Base-by-base conservation (phyloP, 2,888 invertebrate genomes). In the Himalopsyche kuldschensis region DNA sequence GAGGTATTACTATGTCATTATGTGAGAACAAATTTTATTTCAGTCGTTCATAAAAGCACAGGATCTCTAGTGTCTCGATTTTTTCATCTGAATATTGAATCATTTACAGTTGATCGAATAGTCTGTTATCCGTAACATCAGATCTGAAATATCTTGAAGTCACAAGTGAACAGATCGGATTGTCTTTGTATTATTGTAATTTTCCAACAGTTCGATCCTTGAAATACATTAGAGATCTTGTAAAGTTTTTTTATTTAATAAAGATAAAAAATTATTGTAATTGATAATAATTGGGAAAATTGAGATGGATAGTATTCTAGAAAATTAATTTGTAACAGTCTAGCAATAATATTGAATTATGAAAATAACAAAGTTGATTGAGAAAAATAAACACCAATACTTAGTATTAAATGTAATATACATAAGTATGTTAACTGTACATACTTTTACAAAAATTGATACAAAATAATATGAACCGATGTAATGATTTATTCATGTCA, bases 1-100 rank as follows among this genome's bases (percentile, higher is more conserved):
- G 41, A 78, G 69, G 69, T 79, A 41, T 75, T 75, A 41, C 82
- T 77, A 41, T 82, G 82, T 79, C 82, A n/a, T 82, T 79, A 20
- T 69, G 69, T 82, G 76, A 76, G 76, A 76, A 76, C 76, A 76
- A 76, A 76, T 76, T 35, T 76, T 76, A 76, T 76, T 76, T 76
- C 76, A 76, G 76, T 76, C 41, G 24, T 76, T 69, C 69, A 69
- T 69, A 24, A 30, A 69, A 69, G 27, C 27, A 11, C 69, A 69
- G 15, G 24, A 69, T 69, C 27, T 69, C 30, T 69, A 69, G 30
- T 27, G 69, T 30, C 24, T 69, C 6, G 4, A 27, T 41, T 4
- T 11, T 1, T 41, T 15, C 41, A 41, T 41, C 41, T 15, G 41
- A 41, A 15, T 0, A 15, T 41, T 41, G 41, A 41, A 41, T 41